Percentiles rank a stretch among this genome's conserved stretches.
These are phyloP conservation scores for Babylonia areolata DNA, from an alignment of 1,140 invertebrate genomes.

Conservation along the genomic window DNA sequence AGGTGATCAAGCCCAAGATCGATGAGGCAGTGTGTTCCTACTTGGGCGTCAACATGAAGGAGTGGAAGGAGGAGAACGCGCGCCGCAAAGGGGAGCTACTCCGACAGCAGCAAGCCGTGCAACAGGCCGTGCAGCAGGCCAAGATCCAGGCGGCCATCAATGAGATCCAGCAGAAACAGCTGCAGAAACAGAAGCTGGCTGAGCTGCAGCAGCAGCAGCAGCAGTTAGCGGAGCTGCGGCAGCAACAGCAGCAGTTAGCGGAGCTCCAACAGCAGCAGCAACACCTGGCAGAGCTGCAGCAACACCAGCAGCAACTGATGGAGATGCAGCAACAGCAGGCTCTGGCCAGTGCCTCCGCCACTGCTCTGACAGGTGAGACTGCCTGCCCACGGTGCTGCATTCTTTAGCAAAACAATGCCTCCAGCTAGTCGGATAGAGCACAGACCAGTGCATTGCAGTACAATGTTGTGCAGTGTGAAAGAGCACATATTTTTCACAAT, in stretches of 20 bases:
- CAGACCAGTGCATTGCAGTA: no score
- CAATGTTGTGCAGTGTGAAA: no score
- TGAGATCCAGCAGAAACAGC: conserved; percentile 30
- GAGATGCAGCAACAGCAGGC: conserved; percentile 27
- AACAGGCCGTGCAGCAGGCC: conserved; percentile 49
- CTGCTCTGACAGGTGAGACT: conserved; percentile 23
- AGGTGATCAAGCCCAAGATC: conserved; percentile 90
- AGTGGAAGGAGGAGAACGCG: conserved; percentile 62
- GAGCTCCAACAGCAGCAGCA: conserved; percentile 40
- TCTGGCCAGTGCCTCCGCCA: neutral
- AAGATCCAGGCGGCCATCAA: conserved; percentile 16
- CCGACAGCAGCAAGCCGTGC: conserved; percentile 46
- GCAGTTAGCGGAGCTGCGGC: conserved; percentile 30
- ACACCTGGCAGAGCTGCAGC: conserved; percentile 34
- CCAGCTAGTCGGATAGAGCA: no score
- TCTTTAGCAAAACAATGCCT: no score
- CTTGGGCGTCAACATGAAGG: conserved; percentile 83
- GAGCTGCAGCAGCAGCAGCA: conserved; percentile 54
- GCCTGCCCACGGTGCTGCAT: no score
- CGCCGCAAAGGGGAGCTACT: conserved; percentile 43
- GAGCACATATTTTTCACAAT: no score
- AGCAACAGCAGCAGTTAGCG: conserved; percentile 43
- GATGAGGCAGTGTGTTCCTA: conserved; percentile 92
- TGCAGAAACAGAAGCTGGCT: conserved; percentile 49
- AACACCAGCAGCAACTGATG: conserved; percentile 40